Evolutionary conservation across 37 sponge, comb jelly and placozoan genomes (phyloP), one percentile per base, ranked within the genome.

Genomic region (Chondrilla cf. caribensis): DNA sequence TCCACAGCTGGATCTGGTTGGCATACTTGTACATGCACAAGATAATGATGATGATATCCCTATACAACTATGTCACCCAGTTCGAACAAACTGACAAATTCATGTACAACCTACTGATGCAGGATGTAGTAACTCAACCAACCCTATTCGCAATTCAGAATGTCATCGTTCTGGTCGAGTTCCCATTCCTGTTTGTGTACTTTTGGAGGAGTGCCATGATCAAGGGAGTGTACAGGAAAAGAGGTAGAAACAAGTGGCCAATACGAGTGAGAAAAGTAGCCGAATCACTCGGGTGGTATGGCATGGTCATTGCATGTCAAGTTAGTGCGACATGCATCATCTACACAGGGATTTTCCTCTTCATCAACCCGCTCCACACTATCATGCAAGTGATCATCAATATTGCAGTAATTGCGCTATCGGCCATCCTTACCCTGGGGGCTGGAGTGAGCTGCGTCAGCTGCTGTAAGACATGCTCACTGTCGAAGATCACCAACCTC

Each of bases 301-400:
- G 76, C 38, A 73, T 73, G 17, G 25, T 73, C 14, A 0, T 39
- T 6, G 38, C 40, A 2, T 43, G 41, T 73, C 76, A 73, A 43
- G 0, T 1, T 24, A 2, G 1, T n/a, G 8, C 76, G 6, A 24
- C 6, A 3, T 18, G 38, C 41, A 38, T 73, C 21, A 21, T 37
- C 43, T 73, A 73, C 7, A 24, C 17, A 17, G 24, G 2, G 1
- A 73, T 73, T 22, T 73, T 73, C 44, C 21, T 42, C 76, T 42
- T 73, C 76, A 73, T 73, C 14, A 39, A 73, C 44, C 76, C 76
- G 7, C 41, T 73, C 25, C 40, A 73, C 24, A 15, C 76, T 2
- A 73, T 40, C 25, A 39, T 38, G 41, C 31, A 24, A 43, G 6
- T 73, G 44, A 25, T 22, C 2, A 43, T 40, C 11, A 43, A 41